phyloP scores from a whole-genome alignment of 2,113 vertebrate species.

The Ascaphus truei region DNA sequence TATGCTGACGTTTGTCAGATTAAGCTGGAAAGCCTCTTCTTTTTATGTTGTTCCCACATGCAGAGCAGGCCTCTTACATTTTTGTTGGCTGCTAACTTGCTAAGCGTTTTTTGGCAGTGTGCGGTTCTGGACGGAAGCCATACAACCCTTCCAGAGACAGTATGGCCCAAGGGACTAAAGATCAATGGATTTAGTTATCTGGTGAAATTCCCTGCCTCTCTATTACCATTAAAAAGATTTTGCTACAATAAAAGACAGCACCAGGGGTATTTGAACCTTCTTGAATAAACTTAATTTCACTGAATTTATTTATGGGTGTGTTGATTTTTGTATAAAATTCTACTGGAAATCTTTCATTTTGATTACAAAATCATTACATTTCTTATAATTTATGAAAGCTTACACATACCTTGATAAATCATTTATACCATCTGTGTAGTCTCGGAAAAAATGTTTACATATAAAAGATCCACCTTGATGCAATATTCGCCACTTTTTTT shows the following conservation, averaged over 20 bases:
- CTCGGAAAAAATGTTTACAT: background rate
- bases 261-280: conserved; percentile 36
- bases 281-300: conserved; percentile 12
- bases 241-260: conserved; percentile 46
- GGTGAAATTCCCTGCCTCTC: conserved; percentile 53
- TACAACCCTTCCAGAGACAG: conserved; percentile 58
- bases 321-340: background rate
- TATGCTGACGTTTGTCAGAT: conserved; percentile 72
- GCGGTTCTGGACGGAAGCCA: conserved; percentile 59
- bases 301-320: conserved; percentile 3
- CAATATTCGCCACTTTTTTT: no score
- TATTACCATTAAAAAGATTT: conserved; percentile 58
- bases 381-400: background rate
- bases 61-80: conserved; percentile 66
- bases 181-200: conserved; percentile 59
- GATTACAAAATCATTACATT: background rate
- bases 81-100: conserved; percentile 73
- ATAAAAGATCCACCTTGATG: background rate
- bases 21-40: conserved; percentile 70
- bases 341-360: background rate
- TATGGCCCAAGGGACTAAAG: conserved; percentile 55
- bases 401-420: background rate
- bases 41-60: conserved; percentile 78
- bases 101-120: conserved; percentile 72
- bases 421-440: background rate